Percentiles rank a stretch among this genome's conserved stretches.
These are phyloP conservation scores for Garra rufa DNA, from an alignment of 2,113 vertebrate species.

Conservation along the genomic window DNA sequence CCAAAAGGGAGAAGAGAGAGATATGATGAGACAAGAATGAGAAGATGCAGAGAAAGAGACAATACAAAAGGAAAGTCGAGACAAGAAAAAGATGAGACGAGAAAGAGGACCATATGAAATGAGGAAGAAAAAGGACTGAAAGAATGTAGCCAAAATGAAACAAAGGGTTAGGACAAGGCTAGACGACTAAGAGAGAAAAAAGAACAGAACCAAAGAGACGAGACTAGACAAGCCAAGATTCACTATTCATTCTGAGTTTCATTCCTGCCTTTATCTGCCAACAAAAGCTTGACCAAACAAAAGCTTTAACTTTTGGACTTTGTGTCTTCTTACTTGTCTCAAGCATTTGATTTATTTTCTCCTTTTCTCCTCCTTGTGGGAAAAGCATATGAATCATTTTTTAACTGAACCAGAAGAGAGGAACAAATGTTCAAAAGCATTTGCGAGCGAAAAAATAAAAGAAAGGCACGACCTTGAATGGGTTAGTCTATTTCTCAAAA, in stretches of 20 bases:
- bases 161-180: background rate
- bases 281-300: constrained; percentile 31
- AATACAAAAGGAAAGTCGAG: no score
- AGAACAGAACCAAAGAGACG: background rate
- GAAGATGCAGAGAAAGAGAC: background rate
- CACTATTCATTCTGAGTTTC: background rate
- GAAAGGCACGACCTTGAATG: constrained; percentile 38
- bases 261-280: background rate
- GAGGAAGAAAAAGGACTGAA: background rate
- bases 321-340: constrained; percentile 16
- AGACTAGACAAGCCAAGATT: background rate
- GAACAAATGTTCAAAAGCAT: background rate
- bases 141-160: background rate
- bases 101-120: background rate
- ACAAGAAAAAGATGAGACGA: background rate
- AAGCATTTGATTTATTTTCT: background rate
- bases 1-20: background rate
- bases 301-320: constrained; percentile 5
- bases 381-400: constrained; percentile 37
- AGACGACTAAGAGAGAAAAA: background rate
- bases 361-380: background rate
- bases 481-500: constrained; percentile 12
- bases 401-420: background rate
- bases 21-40: background rate
- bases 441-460: constrained; percentile 15